A percentile compares a stretch with the other conserved stretches of the same genome.
Evolutionary conservation across 37 sponge, comb jelly and placozoan genomes (phyloP).

Genomic region (Bolinopsis microptera): DNA sequence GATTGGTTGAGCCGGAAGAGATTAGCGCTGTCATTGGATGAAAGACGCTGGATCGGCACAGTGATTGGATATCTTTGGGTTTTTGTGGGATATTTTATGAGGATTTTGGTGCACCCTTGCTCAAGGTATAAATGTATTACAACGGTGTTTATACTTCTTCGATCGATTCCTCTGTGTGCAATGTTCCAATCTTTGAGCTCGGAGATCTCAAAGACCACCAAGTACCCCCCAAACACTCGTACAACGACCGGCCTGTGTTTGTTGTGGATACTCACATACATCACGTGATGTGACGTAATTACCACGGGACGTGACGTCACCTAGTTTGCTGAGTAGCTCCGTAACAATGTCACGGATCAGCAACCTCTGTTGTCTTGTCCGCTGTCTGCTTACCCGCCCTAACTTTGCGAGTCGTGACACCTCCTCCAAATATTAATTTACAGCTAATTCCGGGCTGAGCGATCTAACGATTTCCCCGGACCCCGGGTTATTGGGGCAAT

Average conservation of each 20-base stretch:
- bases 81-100: neutral
- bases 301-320: neutral
- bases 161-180: too few relatives aligned
- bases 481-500: neutral
- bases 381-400: neutral
- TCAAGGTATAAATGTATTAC: too few relatives aligned
- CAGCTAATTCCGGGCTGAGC: neutral
- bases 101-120: neutral
- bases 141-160: too few relatives aligned
- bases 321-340: neutral
- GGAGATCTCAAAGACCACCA: too few relatives aligned
- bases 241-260: too few relatives aligned
- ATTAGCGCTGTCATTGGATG: neutral
- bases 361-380: neutral
- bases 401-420: neutral
- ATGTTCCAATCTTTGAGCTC: too few relatives aligned
- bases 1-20: neutral
- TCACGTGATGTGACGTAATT: neutral
- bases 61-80: neutral
- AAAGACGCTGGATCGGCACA: neutral
- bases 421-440: neutral
- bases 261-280: too few relatives aligned
- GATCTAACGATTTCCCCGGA: neutral
- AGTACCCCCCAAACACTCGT: too few relatives aligned
- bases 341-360: neutral